Base-by-base conservation (phyloP, 2,113 vertebrate genomes). In the Lepus americanus region DNA sequence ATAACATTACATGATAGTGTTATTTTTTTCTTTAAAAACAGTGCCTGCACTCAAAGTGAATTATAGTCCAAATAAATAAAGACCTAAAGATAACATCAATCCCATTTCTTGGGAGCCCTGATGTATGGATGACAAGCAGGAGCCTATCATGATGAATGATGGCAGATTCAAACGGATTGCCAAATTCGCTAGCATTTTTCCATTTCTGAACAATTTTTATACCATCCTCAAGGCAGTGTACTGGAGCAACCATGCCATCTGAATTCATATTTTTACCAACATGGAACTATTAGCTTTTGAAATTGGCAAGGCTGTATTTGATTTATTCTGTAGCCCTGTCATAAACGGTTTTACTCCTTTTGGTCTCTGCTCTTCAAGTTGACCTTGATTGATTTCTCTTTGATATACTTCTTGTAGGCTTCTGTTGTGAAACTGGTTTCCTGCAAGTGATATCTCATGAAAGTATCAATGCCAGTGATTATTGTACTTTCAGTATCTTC, bases 281-380 rank as follows among this genome's bases (percentile, higher is more conserved):
- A 55, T 61, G 63, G 12, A 61, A 12, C 49, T 36, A 25, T 36
- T 29, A 20, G 25, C 19, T 19, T 80, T 81, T 98, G 96, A 98
- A 98, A 90, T 98, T 98, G 49, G 96, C 97, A 90, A 98, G 98
- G 79, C 98, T 98, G 67, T 98, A 87, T 96, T 98, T 97, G 93
- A 98, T 96, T 97, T 97, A 97, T 72, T 97, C 97, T 96, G 97
- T 95, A 96, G 98, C 97, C 97, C 98, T 0, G 93, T 97, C 98
- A 98, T 98, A 81, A 98, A 98, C 90, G 97, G 96, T 95, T 98
- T 98, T 97, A 98, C 97, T 97, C 98, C 97, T 86, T 98, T 97
- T 92, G 98, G 98, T 51, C 97, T 98, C 51, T 96, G 97, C 44
- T 98, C 97, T 94, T 98, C 98, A 84, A 98, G 97, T 97, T 98